Conservation (phyloP, 2,797 vertebrate species). For the Nyctibius grandis region DNA sequence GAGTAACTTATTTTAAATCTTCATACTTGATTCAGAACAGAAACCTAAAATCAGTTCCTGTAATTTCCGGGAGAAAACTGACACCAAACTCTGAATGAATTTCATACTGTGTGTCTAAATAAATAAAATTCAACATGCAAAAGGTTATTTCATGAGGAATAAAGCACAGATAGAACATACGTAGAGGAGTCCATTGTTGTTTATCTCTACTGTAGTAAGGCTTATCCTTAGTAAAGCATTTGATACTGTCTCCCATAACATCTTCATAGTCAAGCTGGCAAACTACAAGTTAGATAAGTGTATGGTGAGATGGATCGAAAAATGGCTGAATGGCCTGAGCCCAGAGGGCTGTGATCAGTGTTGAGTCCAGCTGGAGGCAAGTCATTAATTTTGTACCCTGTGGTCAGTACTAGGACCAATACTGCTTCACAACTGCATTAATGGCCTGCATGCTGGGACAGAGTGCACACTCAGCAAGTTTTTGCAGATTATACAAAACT, state of each 20-base stretch:
- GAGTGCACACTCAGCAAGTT: background rate
- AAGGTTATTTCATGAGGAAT: background rate
- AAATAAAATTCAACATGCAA: background rate
- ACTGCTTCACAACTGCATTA: background rate
- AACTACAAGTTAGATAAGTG: background rate
- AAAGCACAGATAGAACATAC: background rate
- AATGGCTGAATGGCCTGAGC: background rate
- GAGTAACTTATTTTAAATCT: background rate
- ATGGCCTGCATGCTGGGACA: background rate
- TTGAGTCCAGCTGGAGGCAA: background rate
- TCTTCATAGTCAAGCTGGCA: background rate
- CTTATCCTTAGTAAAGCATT: background rate
- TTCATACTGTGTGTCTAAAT: background rate
- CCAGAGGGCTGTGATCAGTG: background rate
- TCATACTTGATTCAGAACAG: background rate
- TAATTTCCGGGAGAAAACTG: background rate
- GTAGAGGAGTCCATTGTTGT: background rate
- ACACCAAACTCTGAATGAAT: background rate
- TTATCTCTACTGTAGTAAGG: background rate
- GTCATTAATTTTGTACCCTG: background rate
- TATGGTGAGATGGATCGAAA: background rate
- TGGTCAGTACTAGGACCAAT: background rate
- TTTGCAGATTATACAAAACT: background rate
- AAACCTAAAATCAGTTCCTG: background rate
- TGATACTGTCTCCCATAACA: background rate